Conservation (phyloP, 2,888 invertebrate genomes). For the Crepidodera aurea region DNA sequence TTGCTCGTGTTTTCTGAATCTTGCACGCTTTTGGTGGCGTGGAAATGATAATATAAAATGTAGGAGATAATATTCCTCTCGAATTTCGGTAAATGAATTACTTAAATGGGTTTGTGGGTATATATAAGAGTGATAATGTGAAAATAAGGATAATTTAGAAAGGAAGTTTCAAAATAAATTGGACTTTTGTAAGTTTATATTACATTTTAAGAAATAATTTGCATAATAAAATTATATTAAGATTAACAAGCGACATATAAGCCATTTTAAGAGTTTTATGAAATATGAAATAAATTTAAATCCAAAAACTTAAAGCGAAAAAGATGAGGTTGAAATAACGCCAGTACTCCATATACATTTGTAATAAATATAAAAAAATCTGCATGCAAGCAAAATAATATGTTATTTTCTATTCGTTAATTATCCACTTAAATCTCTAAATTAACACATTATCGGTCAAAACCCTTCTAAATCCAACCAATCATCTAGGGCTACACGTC, state of each 20-base stretch:
- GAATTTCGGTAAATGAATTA: not conserved
- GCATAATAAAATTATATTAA: too few species aligned
- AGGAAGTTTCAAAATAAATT: too few species aligned
- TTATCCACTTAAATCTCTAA: not conserved
- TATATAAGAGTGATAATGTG: not conserved
- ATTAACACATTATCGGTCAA: slow-evolving; percentile 3
- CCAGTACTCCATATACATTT: too few species aligned
- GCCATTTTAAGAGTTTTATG: too few species aligned
- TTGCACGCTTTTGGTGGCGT: not conserved
- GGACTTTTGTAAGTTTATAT: too few species aligned
- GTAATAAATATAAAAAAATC: too few species aligned
- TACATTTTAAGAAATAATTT: not conserved
- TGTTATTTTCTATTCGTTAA: too few species aligned
- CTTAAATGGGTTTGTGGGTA: not conserved
- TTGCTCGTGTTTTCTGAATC: not conserved
- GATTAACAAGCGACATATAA: too few species aligned
- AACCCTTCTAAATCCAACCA: slow-evolving; percentile 7
- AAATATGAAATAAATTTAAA: too few species aligned
- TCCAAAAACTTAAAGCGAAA: too few species aligned
- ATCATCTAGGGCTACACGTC: slow-evolving; percentile 12
- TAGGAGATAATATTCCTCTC: not conserved
- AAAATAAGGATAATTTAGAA: not conserved
- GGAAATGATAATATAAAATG: not conserved
- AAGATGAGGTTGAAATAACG: too few species aligned
- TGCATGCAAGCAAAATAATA: too few species aligned